A percentile compares a stretch with the other conserved stretches of the same genome.
Evolutionary conservation across 1,140 invertebrate genomes (phyloP).

Genomic region (Drosophila trapezifrons): DNA sequence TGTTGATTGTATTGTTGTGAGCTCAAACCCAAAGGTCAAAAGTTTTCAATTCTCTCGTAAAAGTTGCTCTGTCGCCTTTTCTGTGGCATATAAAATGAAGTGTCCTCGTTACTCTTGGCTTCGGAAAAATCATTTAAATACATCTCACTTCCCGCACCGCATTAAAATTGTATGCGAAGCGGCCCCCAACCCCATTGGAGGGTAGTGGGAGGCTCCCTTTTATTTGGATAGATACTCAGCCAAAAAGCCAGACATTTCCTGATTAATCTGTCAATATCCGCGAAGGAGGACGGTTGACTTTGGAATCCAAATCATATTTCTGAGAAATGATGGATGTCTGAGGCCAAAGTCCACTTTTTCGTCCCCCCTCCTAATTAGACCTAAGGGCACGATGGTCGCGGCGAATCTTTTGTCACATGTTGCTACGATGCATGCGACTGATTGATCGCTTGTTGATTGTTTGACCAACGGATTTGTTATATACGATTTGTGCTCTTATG

Average conservation of each 20-base stretch:
- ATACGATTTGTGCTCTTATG: constrained; percentile 17
- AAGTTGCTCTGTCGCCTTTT: constrained; percentile 55
- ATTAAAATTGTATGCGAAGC: constrained; percentile 58
- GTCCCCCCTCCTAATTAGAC: constrained; percentile 56
- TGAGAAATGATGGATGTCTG: constrained; percentile 58
- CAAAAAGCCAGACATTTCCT: constrained; percentile 18
- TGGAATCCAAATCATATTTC: constrained; percentile 28
- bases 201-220: not conserved
- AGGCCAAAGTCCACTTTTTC: constrained; percentile 8
- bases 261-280: constrained; percentile 34
- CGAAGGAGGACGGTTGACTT: constrained; percentile 1
- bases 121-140: constrained; percentile 71
- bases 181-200: constrained; percentile 8
- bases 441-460: constrained; percentile 68
- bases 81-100: constrained; percentile 70
- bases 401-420: constrained; percentile 42
- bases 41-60: constrained; percentile 72
- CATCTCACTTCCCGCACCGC: constrained; percentile 34
- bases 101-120: constrained; percentile 53
- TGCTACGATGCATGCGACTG: constrained; percentile 31
- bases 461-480: constrained; percentile 44
- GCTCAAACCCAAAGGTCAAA: constrained; percentile 67
- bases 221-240: constrained; percentile 6
- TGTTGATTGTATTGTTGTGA: constrained; percentile 74
- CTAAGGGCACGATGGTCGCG: constrained; percentile 18